Conservation (phyloP, 1,140 invertebrate genomes). For the Myzus persicae region DNA sequence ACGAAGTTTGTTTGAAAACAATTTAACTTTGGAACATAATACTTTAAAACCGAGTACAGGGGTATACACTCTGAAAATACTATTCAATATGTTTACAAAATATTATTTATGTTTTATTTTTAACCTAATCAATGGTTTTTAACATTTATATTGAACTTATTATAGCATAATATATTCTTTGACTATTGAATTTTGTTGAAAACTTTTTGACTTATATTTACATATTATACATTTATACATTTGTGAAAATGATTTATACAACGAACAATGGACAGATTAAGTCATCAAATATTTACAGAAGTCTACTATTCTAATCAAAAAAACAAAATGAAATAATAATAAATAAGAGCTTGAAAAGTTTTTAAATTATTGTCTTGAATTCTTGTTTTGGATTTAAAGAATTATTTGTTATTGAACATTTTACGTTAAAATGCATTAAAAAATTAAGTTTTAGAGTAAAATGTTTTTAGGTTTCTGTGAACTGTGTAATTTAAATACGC, state of each 20-base stretch:
- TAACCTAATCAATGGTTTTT: neutral
- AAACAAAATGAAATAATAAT: neutral
- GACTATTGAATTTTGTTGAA: neutral
- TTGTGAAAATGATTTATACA: neutral
- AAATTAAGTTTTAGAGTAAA: neutral
- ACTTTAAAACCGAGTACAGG: no score
- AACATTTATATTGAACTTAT: neutral
- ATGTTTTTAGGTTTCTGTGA: neutral
- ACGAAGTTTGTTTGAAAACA: neutral
- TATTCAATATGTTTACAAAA: neutral
- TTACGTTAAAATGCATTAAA: neutral
- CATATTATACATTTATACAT: neutral
- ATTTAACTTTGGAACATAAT: no score
- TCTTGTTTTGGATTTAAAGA: neutral
- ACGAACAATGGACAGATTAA: conserved; percentile 7
- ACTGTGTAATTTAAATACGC: neutral
- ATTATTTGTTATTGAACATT: conserved; percentile 8
- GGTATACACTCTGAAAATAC: neutral
- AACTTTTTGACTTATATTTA: conserved; percentile 9
- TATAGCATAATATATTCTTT: neutral
- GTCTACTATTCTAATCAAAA: neutral
- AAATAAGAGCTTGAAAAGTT: neutral
- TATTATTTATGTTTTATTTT: conserved; percentile 1
- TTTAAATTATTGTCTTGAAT: conserved; percentile 42
- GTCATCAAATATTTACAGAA: conserved; percentile 7